Evolutionary conservation across 2,888 invertebrate genomes (phyloP).

Genomic region (Anthophora plumipes): DNA sequence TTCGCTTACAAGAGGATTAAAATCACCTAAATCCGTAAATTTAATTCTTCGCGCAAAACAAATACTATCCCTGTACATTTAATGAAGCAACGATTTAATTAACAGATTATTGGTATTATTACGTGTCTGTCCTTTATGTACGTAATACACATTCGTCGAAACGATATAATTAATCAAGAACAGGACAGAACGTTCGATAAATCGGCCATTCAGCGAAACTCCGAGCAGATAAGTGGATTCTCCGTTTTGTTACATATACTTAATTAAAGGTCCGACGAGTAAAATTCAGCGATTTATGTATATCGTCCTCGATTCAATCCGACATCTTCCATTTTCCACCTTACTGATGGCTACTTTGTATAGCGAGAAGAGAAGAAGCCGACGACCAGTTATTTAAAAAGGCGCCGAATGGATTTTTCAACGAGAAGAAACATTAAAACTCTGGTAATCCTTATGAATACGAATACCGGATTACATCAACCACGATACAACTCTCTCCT

Average conservation of each 20-base stretch:
- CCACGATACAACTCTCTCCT: slow-evolving; percentile 49
- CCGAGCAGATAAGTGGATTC: neutral
- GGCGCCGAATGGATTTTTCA: slow-evolving; percentile 41
- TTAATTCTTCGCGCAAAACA: neutral
- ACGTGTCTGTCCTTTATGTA: neutral
- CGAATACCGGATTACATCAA: slow-evolving; percentile 44
- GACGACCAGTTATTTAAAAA: slow-evolving; percentile 3
- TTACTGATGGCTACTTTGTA: neutral
- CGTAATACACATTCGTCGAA: neutral
- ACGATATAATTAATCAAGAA: slow-evolving; percentile 7
- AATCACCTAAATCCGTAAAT: neutral
- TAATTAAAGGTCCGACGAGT: neutral
- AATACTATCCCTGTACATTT: neutral
- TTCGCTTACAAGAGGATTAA: no score
- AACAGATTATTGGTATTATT: neutral
- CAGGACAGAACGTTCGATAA: neutral
- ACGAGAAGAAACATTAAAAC: slow-evolving; percentile 49
- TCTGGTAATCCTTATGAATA: slow-evolving; percentile 60
- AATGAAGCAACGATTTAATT: neutral
- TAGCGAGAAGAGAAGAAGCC: neutral
- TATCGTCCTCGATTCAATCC: neutral
- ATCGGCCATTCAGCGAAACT: slow-evolving; percentile 2
- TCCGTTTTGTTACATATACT: neutral
- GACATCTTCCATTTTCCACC: no score
- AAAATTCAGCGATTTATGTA: neutral